phyloP scores from a whole-genome alignment of 2,113 vertebrate species.

The Phaethornis superciliosus region DNA sequence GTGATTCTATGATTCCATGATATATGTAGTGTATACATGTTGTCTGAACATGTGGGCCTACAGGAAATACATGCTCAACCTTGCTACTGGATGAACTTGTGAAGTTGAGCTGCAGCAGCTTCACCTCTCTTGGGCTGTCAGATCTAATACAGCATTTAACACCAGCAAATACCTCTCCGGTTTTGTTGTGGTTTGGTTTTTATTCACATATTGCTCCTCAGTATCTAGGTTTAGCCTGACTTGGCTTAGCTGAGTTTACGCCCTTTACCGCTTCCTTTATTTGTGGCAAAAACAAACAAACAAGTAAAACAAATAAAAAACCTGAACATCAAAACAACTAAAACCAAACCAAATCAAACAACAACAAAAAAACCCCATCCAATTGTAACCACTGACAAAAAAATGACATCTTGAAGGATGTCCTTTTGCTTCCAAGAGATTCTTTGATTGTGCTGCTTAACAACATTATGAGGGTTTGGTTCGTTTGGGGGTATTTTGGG shows the following conservation, averaged over 20 bases:
- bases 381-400: too few species aligned
- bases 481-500: background rate
- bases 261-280: background rate
- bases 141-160: background rate
- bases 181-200: background rate
- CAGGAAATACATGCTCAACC: background rate
- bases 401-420: background rate
- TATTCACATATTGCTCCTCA: background rate
- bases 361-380: too few species aligned
- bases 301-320: too few species aligned
- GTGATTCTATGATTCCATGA: too few species aligned
- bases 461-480: background rate
- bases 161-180: background rate
- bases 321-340: too few species aligned
- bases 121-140: rapidly evolving
- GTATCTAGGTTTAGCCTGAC: background rate
- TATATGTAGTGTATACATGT: background rate
- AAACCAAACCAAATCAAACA: too few species aligned
- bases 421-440: background rate
- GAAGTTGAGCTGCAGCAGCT: background rate
- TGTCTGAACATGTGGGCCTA: background rate
- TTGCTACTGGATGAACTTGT: background rate
- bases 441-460: background rate
- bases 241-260: background rate
- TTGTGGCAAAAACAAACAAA: background rate